Evolutionary conservation across 2,113 vertebrate species (phyloP).

Genomic region (mouse (Mus musculus)): DNA sequence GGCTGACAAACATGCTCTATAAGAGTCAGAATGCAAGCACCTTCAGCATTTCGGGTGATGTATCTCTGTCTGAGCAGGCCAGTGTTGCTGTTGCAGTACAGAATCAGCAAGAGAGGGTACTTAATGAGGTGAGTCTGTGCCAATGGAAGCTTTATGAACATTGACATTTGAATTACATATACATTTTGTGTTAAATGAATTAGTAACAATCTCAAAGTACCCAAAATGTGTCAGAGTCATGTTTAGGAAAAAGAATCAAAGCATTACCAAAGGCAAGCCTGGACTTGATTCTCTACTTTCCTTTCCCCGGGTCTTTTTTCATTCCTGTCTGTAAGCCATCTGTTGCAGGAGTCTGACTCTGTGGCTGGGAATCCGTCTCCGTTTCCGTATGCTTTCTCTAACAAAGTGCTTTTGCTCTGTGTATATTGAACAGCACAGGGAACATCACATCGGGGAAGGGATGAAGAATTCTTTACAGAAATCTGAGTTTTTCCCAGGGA

Average conservation of each 20-base stretch:
- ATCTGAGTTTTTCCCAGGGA: background rate
- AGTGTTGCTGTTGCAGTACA: background rate
- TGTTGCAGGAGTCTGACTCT: background rate
- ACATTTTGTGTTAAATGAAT: background rate
- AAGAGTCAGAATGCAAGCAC: background rate
- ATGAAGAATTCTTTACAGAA: background rate
- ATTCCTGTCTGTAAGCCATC: background rate
- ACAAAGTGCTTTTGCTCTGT: background rate
- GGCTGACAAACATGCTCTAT: background rate
- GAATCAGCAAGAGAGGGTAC: background rate
- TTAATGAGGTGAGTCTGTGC: background rate
- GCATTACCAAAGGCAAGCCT: background rate
- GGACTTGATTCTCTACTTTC: background rate
- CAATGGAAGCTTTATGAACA: constrained; percentile 13
- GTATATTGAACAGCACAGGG: background rate
- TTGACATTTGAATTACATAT: background rate
- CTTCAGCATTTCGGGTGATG: background rate
- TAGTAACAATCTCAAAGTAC: background rate
- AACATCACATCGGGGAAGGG: background rate
- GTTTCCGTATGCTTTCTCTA: background rate
- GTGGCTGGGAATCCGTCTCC: background rate
- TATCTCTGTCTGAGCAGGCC: background rate
- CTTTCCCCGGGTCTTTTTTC: background rate
- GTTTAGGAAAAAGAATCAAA: background rate
- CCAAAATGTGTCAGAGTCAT: background rate